Evolutionary conservation across 2,797 vertebrate species (phyloP), one percentile per base, ranked within the genome.

Genomic region (Pangasius djambal): DNA sequence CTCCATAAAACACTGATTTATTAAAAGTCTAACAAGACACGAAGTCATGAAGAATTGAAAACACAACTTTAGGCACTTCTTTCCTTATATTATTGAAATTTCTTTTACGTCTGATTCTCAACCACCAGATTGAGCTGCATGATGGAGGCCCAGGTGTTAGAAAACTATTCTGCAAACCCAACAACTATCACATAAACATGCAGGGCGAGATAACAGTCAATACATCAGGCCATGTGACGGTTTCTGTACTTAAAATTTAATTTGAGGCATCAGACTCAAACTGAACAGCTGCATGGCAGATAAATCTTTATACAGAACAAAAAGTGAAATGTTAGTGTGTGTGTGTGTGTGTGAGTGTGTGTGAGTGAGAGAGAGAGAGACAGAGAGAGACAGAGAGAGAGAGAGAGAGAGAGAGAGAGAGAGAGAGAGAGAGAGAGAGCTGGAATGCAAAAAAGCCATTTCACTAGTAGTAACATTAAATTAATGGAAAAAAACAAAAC

Each of bases 221-320:
- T 13, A 15, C n/a, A 77, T n/a, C 25, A 52, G 44, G 48, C 20
- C 2, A 5, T n/a, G 48, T 3, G 50, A 70, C 18, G 40, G 86
- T 90, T 61, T 75, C 48, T 67, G 48, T 31, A 6, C 72, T 28
- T 61, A 18, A 86, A 87, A 65, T 37, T 92, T 92, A 90, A 91
- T 86, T 92, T 65, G 48, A 87, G 74, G 61, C 86, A 90, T 86
- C 69, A 69, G 87, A 90, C 52, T 86, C 85, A 74, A 88, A 90
- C 22, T 70, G 74, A 88, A 75, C 55, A 59, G 82, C 77, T 82
- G 72, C 72, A 88, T 59, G 70, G 52, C 59, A 79, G 81, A 87
- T 48, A 83, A 52, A 70, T 34, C 31, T 50, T 82, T 81, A 86
- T 89, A 61, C 77, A 81, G 7, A 50, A 86, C 31, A 84, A 89